Evolutionary conservation across 1,140 invertebrate genomes (phyloP).

Genomic region (Chlorops oryzae): DNA sequence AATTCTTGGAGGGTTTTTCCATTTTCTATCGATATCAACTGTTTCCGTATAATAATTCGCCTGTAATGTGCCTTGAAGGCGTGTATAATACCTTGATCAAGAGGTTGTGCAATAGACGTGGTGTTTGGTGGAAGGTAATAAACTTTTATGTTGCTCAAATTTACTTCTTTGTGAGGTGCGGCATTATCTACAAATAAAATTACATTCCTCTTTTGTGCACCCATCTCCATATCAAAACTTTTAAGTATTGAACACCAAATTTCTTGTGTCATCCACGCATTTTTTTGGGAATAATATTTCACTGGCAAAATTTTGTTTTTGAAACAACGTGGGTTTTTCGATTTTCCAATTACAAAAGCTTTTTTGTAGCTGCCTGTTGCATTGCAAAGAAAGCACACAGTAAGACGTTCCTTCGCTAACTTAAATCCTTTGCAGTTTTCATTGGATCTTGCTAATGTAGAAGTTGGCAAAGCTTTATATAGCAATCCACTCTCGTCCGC

Average conservation of each 20-base stretch:
- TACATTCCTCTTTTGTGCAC: neutral
- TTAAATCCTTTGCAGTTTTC: neutral
- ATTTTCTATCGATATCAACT: neutral
- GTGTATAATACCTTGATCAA: neutral
- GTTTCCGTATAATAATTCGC: neutral
- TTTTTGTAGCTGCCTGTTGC: neutral
- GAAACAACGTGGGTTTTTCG: neutral
- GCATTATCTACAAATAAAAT: slow-evolving; percentile 2
- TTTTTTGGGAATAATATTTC: neutral
- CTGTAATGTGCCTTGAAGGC: neutral
- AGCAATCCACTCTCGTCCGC: neutral
- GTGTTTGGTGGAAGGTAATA: neutral
- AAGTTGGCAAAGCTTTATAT: slow-evolving; percentile 2
- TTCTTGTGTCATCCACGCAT: neutral
- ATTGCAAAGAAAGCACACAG: slow-evolving; percentile 1
- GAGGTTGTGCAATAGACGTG: neutral
- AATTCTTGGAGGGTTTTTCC: neutral
- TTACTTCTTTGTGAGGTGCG: neutral
- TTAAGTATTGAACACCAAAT: neutral
- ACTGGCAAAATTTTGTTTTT: neutral
- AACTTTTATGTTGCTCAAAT: neutral
- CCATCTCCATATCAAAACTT: neutral
- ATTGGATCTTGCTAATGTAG: too few relatives aligned
- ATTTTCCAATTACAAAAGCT: neutral
- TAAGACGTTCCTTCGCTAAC: neutral